Evolutionary conservation across 2,888 invertebrate genomes (phyloP), one percentile per base, ranked within the genome.

Genomic region (Thumatha senex): DNA sequence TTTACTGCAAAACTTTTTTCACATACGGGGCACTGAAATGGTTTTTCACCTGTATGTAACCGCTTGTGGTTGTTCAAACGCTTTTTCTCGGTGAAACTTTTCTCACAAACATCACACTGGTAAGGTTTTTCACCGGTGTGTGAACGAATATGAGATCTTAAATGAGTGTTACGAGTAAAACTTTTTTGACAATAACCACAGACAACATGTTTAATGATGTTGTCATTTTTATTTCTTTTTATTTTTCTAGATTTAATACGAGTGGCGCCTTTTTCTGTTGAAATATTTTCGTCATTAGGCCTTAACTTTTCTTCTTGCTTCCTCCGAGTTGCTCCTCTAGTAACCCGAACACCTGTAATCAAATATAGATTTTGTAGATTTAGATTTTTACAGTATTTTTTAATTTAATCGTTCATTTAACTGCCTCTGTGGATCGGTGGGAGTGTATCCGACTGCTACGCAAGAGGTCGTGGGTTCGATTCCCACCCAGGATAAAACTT

Each of bases 41-140:
- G 46, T 39, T 39, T 46, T n/a, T 46, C 46, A 11, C 31, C 38
- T 9, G 31, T 14, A 15, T 46, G 39, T 30, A n/a, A 15, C n/a
- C 40, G 40, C 13, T 13, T 40, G 13, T 40, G 40, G 11, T 39
- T 39, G 0, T 11, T 39, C 7, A 39, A n/a, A 24, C 39, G 10
- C 18, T 39, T 39, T 39, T 24, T 39, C 15, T 39, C 39, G n/a
- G n/a, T 7, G 8, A 39, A 39, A 18, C n/a, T 18, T 39, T 39
- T 39, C 0, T n/a, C 2, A 18, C 39, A 39, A 11, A 39, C n/a
- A 11, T 39, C 39, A 15, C 39, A 39, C 15, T n/a, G 18, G 4
- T 39, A 39, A 1, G 39, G 39, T 10, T 15, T 39, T 15, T 39
- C 39, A 39, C 39, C 39, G n/a, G 39, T 39, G 18, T 39, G 39